These are phyloP conservation scores for Antrozous pallidus DNA, from an alignment of 2,797 vertebrate genomes.

Conservation along the genomic window DNA sequence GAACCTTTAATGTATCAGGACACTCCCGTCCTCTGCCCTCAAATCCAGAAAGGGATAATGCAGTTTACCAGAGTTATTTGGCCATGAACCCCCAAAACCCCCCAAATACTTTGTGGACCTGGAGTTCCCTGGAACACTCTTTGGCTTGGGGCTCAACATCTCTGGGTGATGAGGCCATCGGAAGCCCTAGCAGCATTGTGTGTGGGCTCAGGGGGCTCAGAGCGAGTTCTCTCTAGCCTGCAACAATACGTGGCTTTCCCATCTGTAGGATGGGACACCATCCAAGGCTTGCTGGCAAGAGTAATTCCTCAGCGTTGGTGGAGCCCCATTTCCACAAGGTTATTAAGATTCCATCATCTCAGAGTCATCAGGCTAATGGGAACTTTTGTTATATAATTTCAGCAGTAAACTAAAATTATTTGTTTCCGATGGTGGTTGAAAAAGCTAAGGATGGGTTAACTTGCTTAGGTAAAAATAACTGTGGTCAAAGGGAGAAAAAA, in stretches of 20 bases:
- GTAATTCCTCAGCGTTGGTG: not conserved
- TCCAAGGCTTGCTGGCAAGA: slow-evolving; percentile 17
- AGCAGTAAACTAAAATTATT: slow-evolving; percentile 42
- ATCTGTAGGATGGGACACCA: not conserved
- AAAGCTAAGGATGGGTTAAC: not conserved
- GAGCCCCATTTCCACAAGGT: not conserved
- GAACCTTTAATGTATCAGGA: not conserved
- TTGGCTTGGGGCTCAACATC: not conserved
- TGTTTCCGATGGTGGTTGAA: not conserved
- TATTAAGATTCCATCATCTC: slow-evolving; percentile 41
- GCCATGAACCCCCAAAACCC: rapidly evolving
- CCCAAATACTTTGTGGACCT: not conserved
- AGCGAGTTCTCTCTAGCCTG: not conserved
- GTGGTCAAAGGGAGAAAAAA: not conserved
- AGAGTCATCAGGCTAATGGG: slow-evolving; percentile 36
- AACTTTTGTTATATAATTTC: slow-evolving; percentile 40
- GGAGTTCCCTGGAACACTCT: not conserved
- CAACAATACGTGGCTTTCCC: not conserved
- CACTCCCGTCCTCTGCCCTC: rapidly evolving
- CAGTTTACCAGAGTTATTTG: not conserved
- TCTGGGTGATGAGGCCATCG: not conserved
- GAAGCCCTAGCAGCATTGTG: not conserved
- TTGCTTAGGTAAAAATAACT: not conserved
- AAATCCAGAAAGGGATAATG: not conserved
- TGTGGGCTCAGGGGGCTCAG: not conserved